Conservation (phyloP, 2,888 invertebrate species). For the Archips xylosteana region DNA sequence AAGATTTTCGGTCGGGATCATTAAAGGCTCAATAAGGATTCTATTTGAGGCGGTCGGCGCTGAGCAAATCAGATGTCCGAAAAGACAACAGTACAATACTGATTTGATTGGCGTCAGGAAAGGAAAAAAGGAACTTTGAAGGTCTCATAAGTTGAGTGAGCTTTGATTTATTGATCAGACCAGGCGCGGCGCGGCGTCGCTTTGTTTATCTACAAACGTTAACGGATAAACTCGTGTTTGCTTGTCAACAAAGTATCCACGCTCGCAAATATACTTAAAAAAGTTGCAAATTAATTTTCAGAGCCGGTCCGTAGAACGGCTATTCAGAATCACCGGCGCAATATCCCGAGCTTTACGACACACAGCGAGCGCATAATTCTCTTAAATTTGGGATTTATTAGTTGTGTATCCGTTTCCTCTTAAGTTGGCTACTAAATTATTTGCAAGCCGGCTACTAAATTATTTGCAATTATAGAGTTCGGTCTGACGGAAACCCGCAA, state of each 20-base stretch:
- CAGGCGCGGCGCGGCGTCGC: constrained; percentile 35
- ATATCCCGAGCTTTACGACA: constrained; percentile 4
- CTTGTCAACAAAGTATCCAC: constrained; percentile 11
- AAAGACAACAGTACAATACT: constrained; percentile 44
- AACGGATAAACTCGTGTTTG: constrained; percentile 24
- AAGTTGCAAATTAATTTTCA: constrained; percentile 15
- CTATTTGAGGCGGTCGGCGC: background rate
- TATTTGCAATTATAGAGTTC: background rate
- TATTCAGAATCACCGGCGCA: constrained; percentile 5
- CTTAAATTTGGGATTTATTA: constrained; percentile 11
- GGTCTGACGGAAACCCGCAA: constrained; percentile 6
- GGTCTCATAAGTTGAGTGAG: constrained; percentile 50
- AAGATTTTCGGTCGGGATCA: constrained; percentile 5
- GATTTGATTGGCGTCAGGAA: constrained; percentile 52
- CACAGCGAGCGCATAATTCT: constrained; percentile 5
- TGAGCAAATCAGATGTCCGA: constrained; percentile 44
- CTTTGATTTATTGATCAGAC: constrained; percentile 57
- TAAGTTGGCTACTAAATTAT: constrained; percentile 22
- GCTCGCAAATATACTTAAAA: constrained; percentile 5
- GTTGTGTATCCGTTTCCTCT: constrained; percentile 20
- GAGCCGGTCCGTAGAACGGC: background rate
- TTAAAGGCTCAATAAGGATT: constrained; percentile 16
- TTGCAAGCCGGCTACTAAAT: constrained; percentile 14
- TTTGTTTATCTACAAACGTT: constrained; percentile 42
- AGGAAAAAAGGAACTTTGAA: constrained; percentile 52